Base-by-base conservation (phyloP, 1,140 invertebrate species). In the Platyscapa corneri region DNA sequence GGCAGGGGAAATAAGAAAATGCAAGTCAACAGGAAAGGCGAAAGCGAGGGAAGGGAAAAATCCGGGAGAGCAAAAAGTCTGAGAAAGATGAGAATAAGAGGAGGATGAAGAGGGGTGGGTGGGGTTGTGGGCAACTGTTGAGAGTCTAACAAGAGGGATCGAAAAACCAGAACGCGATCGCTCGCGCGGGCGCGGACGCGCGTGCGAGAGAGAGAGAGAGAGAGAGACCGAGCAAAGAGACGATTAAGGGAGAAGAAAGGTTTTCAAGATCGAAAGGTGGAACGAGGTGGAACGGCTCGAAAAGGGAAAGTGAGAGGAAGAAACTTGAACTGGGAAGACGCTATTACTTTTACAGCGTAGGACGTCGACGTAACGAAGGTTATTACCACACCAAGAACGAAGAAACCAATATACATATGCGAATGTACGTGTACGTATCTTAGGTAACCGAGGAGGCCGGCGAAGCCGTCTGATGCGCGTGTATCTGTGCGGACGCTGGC, bases 361-460 rank as follows among this genome's bases (percentile, higher is more conserved):
- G 42, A 32, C 37, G 64, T 75, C n/a, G 16, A 76, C 65, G 83
- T 80, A 85, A 85, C 77, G 83, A 85, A 80, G 83, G 77, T 70
- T 85, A 85, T 85, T 80, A 85, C 49, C 56, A 64, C 32, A 42
- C 34, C 34, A 60, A 37, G 49, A 49, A 49, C 53, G 34, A 56
- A 46, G 30, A 12, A 56, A 64, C 8, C 5, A 2, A 64, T 39
- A 79, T 64, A 39, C 3, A 37, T 39, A 8, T 39, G 14, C 20
- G 49, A 46, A n/a, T 23, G 37, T 32, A 23, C 2, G 34, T 37
- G 8, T 27, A 12, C 6, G 49, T 64, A 14, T 30, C 18, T 34
- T 5, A 0, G 27, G 0, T 12, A 60, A 72, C n/a, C 5, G 23
- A 42, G 20, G 53, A 3, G 37, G n/a, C 3, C n/a, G n/a, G n/a